Evolutionary conservation across 2,113 vertebrate genomes (phyloP).

Genomic region (Brachyistius frenatus): DNA sequence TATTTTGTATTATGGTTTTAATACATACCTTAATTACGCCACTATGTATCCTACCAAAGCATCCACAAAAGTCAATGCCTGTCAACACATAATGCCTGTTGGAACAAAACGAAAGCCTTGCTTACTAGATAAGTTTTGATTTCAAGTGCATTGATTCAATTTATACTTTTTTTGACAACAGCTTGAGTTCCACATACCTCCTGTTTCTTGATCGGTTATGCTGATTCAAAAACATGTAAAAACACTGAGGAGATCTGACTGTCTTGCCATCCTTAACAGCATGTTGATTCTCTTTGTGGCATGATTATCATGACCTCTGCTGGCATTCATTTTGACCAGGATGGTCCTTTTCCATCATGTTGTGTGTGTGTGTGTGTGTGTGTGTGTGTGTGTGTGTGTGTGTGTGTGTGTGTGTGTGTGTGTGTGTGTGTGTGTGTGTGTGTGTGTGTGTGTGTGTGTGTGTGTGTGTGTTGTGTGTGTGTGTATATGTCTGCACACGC

Average conservation of each 20-base stretch:
- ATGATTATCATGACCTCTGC: slow-evolving; percentile 46
- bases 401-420: too few relatives aligned
- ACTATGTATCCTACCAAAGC: slow-evolving; percentile 71
- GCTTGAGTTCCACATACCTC: slow-evolving; percentile 36
- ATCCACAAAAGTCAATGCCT: slow-evolving; percentile 54
- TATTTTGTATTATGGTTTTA: slow-evolving; percentile 41
- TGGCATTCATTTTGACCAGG: slow-evolving; percentile 40
- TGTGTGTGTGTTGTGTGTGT: background rate
- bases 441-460: slow-evolving; percentile 9
- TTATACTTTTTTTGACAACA: slow-evolving; percentile 15
- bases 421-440: slow-evolving; percentile 8
- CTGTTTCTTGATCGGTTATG: slow-evolving; percentile 37
- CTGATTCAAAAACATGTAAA: slow-evolving; percentile 34
- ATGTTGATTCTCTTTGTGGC: slow-evolving; percentile 56
- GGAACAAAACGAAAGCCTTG: slow-evolving; percentile 69
- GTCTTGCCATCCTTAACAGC: slow-evolving; percentile 29
- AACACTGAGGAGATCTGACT: slow-evolving; percentile 24
- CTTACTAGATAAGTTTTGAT: slow-evolving; percentile 39
- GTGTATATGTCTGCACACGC: slow-evolving; percentile 27
- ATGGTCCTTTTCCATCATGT: slow-evolving; percentile 58
- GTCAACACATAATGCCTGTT: slow-evolving; percentile 69
- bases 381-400: background rate
- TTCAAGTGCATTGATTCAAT: slow-evolving; percentile 47
- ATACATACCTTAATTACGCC: slow-evolving; percentile 12
- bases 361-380: slow-evolving; percentile 26